Evolutionary conservation across 1,140 invertebrate species (phyloP).

Genomic region (Melitaea cinxia): DNA sequence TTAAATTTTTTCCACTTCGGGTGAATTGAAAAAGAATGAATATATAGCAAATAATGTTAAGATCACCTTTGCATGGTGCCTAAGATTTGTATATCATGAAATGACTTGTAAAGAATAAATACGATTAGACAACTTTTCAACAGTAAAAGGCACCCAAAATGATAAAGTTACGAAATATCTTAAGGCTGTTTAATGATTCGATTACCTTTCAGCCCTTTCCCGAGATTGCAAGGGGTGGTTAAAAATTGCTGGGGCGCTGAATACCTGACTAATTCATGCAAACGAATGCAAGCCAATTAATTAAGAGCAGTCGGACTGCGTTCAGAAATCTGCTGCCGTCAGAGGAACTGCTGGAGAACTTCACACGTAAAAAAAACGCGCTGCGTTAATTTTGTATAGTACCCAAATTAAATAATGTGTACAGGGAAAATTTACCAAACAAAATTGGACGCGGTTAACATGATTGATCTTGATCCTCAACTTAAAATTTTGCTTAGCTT

Average conservation of each 20-base stretch:
- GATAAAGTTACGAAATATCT: slow-evolving; percentile 14
- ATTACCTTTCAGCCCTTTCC: slow-evolving; percentile 46
- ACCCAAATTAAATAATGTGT: background rate
- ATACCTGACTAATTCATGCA: slow-evolving; percentile 78
- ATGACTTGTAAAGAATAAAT: no score
- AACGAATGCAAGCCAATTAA: slow-evolving; percentile 80
- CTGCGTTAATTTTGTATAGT: slow-evolving; percentile 4
- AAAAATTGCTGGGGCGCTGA: slow-evolving; percentile 49
- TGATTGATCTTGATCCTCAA: no score
- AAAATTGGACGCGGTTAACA: no score
- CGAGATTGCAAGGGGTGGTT: slow-evolving; percentile 42
- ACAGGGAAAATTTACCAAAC: no score
- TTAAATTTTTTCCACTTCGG: no score
- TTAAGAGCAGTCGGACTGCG: slow-evolving; percentile 67
- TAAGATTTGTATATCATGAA: no score
- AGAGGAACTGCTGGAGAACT: slow-evolving; percentile 34
- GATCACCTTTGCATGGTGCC: no score
- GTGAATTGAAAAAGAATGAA: no score
- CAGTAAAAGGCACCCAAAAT: background rate
- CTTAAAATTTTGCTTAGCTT: no score
- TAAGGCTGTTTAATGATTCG: slow-evolving; percentile 26
- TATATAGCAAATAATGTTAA: no score
- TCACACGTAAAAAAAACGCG: slow-evolving; percentile 20
- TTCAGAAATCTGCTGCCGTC: slow-evolving; percentile 68
- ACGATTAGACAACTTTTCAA: background rate